A percentile compares a stretch with the other conserved stretches of the same genome.
Evolutionary conservation across 2,113 vertebrate genomes (phyloP).

Genomic region (Salminus brasiliensis): DNA sequence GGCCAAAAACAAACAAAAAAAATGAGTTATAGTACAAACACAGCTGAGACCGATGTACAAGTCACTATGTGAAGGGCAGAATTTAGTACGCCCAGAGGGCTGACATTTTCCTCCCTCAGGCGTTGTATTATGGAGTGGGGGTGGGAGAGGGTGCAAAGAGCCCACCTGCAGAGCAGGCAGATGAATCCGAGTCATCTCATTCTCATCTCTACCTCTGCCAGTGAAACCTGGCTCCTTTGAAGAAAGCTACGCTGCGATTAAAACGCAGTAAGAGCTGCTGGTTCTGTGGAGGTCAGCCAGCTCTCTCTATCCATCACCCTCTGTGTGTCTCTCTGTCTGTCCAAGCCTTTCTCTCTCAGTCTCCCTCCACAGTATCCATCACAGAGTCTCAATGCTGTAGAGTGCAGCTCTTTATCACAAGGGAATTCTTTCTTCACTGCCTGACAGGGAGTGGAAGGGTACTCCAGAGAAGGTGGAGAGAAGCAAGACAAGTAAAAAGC

Average conservation of each 20-base stretch:
- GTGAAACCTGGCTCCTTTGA: slow-evolving; percentile 14
- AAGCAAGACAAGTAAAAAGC: neutral
- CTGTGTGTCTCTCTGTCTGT: slow-evolving; percentile 8
- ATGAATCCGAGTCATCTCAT: slow-evolving; percentile 28
- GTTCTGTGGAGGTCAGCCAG: neutral
- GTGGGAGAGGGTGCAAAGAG: neutral
- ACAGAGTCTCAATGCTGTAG: neutral
- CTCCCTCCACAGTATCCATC: neutral
- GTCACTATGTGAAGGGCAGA: neutral
- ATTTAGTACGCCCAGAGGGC: neutral
- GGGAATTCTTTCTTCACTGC: slow-evolving; percentile 30
- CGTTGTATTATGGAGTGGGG: neutral
- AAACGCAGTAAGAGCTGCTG: slow-evolving; percentile 16
- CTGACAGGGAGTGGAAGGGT: neutral
- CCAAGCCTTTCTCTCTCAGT: neutral
- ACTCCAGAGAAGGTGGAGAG: neutral
- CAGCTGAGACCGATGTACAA: neutral
- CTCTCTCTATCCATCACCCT: neutral
- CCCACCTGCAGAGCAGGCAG: slow-evolving; percentile 12
- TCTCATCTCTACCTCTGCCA: neutral
- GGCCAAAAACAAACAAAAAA: slow-evolving; percentile 17
- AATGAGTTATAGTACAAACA: neutral
- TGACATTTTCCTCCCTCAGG: slow-evolving; percentile 16
- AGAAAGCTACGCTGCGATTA: slow-evolving; percentile 39
- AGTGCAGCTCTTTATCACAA: slow-evolving; percentile 11